Conservation (phyloP, 2,888 invertebrate species). For the Lymantria dispar region DNA sequence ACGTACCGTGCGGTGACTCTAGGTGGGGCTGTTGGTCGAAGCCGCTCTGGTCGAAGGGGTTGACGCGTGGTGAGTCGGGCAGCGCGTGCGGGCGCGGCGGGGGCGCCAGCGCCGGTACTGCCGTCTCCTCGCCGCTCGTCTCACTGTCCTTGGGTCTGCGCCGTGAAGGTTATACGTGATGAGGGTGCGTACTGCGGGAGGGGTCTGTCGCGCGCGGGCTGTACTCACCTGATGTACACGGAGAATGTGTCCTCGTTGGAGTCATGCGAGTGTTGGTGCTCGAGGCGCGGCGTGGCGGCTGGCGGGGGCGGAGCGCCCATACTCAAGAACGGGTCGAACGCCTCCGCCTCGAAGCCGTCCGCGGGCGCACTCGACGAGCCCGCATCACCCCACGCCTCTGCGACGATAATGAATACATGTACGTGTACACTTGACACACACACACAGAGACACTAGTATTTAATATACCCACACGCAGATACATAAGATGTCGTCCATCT, state of each 20-base stretch:
- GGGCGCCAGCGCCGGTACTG: conserved; percentile 88
- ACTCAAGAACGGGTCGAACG: conserved; percentile 91
- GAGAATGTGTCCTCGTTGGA: conserved; percentile 91
- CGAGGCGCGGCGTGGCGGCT: conserved; percentile 84
- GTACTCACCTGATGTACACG: conserved; percentile 87
- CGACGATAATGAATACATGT: background rate
- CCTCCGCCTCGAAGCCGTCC: conserved; percentile 88
- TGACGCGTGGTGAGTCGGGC: conserved; percentile 85
- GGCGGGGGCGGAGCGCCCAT: conserved; percentile 89
- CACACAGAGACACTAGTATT: too few species aligned
- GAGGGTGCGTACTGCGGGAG: too few species aligned
- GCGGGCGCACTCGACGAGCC: conserved; percentile 65
- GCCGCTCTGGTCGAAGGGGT: conserved; percentile 88
- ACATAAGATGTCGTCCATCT: too few species aligned
- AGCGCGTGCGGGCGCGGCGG: conserved; percentile 82
- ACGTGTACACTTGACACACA: too few species aligned
- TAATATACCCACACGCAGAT: background rate
- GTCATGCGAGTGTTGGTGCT: conserved; percentile 86
- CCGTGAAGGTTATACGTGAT: background rate
- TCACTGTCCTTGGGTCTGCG: conserved; percentile 84
- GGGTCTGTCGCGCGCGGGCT: background rate
- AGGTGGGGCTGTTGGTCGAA: conserved; percentile 58
- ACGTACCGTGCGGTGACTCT: conserved; percentile 35
- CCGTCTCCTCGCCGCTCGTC: conserved; percentile 33
- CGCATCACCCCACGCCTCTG: conserved; percentile 69